A percentile compares a stretch with the other conserved stretches of the same genome.
These are phyloP conservation scores for Alosa sapidissima DNA, from an alignment of 2,797 vertebrate species.

Conservation along the genomic window DNA sequence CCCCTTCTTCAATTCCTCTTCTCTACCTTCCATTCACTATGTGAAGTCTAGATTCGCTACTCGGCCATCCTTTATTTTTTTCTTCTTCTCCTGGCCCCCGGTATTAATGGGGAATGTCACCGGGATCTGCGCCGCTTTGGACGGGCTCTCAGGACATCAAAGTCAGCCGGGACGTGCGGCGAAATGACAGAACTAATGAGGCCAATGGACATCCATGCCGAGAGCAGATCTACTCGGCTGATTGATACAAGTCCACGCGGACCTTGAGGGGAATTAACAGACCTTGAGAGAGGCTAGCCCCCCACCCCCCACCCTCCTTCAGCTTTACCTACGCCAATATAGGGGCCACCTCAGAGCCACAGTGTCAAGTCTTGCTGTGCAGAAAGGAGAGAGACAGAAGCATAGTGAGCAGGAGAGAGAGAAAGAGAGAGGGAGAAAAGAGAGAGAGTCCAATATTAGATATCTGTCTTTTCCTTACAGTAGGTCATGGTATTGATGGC, in stretches of 20 bases:
- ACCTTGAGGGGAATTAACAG: slow-evolving; percentile 50
- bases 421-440: not conserved
- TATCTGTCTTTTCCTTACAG: slow-evolving; percentile 23
- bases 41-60: not conserved
- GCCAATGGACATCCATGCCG: slow-evolving; percentile 42
- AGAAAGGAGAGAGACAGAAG: not conserved
- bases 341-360: slow-evolving; percentile 29
- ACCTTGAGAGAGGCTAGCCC: slow-evolving; percentile 36
- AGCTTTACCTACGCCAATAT: not conserved
- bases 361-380: slow-evolving; percentile 21
- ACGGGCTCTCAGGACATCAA: slow-evolving; percentile 40
- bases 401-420: not conserved
- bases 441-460: slow-evolving; percentile 20
- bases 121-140: slow-evolving; percentile 15
- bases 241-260: slow-evolving; percentile 46
- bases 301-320: not conserved
- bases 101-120: slow-evolving; percentile 27
- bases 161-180: slow-evolving; percentile 38
- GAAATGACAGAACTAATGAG: slow-evolving; percentile 45
- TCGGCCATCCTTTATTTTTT: not conserved
- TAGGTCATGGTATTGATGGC: slow-evolving; percentile 21
- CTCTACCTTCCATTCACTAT: not conserved
- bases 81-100: not conserved
- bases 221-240: slow-evolving; percentile 45
- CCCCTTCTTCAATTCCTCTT: not conserved